Percentiles rank a stretch among this genome's conserved stretches.
Evolutionary conservation across 2,888 invertebrate genomes (phyloP).

Genomic region (Drosophila barbarae): DNA sequence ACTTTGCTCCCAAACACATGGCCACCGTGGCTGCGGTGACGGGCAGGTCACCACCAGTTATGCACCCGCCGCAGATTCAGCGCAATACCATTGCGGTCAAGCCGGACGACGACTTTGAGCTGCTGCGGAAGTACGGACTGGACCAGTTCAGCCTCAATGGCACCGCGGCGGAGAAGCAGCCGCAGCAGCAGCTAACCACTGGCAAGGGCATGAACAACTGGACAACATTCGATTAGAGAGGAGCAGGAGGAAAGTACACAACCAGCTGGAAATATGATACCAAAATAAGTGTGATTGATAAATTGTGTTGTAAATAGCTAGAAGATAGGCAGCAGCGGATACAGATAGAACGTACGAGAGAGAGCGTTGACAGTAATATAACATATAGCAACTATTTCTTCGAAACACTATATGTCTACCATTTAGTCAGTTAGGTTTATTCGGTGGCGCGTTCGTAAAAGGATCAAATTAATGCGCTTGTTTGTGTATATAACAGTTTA

Average conservation of each 20-base stretch:
- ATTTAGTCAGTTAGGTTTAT: conserved; percentile 28
- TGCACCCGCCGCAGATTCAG: conserved; percentile 50
- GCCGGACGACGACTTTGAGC: conserved; percentile 78
- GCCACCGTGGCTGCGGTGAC: conserved; percentile 57
- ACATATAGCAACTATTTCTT: conserved; percentile 10
- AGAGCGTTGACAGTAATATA: conserved; percentile 34
- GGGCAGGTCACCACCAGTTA: conserved; percentile 52
- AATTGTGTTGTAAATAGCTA: conserved; percentile 51
- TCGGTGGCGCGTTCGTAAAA: conserved; percentile 20
- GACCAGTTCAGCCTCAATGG: conserved; percentile 78
- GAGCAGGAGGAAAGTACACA: conserved; percentile 2
- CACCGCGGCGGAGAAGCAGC: conserved; percentile 41
- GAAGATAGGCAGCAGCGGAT: conserved; percentile 19
- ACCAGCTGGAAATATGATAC: conserved; percentile 47
- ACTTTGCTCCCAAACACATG: conserved; percentile 80
- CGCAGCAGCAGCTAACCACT: conserved; percentile 21
- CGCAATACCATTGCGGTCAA: conserved; percentile 53
- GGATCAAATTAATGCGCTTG: conserved; percentile 19
- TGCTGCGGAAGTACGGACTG: conserved; percentile 79
- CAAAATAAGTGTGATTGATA: conserved; percentile 67
- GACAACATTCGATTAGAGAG: conserved; percentile 77
- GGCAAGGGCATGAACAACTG: conserved; percentile 76
- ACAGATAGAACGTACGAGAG: conserved; percentile 3
- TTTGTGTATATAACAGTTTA: conserved; percentile 54
- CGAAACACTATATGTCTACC: conserved; percentile 18